A percentile compares a stretch with the other conserved stretches of the same genome.
These are phyloP conservation scores for Lottia gigantea DNA, from an alignment of 2,888 invertebrate genomes.

Conservation along the genomic window DNA sequence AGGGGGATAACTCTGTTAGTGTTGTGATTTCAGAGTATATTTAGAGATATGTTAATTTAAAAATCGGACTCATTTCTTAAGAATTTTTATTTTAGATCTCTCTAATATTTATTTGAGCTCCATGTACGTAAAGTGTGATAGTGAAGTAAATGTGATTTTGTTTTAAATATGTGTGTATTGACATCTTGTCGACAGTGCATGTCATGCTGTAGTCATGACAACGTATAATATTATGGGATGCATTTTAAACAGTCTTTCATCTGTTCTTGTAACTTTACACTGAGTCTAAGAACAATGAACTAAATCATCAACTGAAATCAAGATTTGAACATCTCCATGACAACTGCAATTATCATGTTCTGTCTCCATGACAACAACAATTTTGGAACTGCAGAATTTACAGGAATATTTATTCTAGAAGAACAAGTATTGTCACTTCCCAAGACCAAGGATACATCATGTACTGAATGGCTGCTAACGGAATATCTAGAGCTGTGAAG, in stretches of 20 bases:
- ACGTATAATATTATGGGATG: constrained; percentile 9
- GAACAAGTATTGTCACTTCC: too few species aligned
- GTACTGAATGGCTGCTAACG: too few species aligned
- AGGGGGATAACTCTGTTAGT: not conserved
- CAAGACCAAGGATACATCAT: too few species aligned
- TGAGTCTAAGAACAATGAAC: constrained; percentile 3
- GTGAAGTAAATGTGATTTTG: not conserved
- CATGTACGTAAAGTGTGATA: not conserved
- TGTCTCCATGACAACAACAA: not conserved
- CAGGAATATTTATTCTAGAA: too few species aligned
- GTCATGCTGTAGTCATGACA: not conserved
- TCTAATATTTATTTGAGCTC: constrained; percentile 3
- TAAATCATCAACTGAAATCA: not conserved
- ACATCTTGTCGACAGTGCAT: constrained; percentile 7
- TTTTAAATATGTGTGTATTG: not conserved
- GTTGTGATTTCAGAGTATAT: not conserved
- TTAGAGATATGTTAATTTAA: not conserved
- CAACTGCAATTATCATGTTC: not conserved
- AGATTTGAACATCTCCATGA: not conserved
- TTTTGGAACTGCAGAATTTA: too few species aligned
- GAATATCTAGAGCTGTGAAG: too few species aligned
- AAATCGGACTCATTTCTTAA: constrained; percentile 4
- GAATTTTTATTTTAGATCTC: constrained; percentile 7
- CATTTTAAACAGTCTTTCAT: constrained; percentile 9
- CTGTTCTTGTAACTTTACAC: constrained; percentile 2